Evolutionary conservation across 2,113 vertebrate species (phyloP).

Genomic region (Sceloporus undulatus): DNA sequence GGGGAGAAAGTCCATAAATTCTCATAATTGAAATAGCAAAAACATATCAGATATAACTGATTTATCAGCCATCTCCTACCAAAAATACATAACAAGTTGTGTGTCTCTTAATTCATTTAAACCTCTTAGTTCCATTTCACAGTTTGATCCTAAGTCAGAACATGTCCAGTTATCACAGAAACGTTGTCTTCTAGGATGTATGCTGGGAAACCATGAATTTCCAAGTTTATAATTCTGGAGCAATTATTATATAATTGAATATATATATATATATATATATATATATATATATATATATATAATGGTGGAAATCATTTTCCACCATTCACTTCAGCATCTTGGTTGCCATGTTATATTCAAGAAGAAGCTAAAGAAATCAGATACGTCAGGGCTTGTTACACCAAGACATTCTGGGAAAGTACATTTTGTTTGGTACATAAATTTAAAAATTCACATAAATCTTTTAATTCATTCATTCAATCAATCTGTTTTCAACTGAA

Average conservation of each 20-base stretch:
- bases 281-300: background rate
- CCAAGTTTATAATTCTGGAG: conserved; percentile 18
- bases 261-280: too few species aligned
- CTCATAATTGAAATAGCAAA: background rate
- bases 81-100: background rate
- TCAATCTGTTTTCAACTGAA: too few species aligned
- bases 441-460: background rate
- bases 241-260: background rate
- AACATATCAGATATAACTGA: background rate
- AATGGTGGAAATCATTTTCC: background rate
- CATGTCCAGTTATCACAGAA: background rate
- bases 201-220: conserved; percentile 1
- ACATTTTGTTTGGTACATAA: background rate
- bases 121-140: background rate
- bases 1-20: background rate
- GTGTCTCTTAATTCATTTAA: background rate
- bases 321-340: background rate
- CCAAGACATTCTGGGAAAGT: background rate
- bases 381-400: background rate
- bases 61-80: background rate
- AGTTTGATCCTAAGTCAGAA: conserved; percentile 4
- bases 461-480: background rate
- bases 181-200: conserved; percentile 11
- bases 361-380: conserved; percentile 25
- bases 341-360: fast-evolving